phyloP scores from a whole-genome alignment of 2,888 invertebrate genomes.

The Thereva nobilitata region DNA sequence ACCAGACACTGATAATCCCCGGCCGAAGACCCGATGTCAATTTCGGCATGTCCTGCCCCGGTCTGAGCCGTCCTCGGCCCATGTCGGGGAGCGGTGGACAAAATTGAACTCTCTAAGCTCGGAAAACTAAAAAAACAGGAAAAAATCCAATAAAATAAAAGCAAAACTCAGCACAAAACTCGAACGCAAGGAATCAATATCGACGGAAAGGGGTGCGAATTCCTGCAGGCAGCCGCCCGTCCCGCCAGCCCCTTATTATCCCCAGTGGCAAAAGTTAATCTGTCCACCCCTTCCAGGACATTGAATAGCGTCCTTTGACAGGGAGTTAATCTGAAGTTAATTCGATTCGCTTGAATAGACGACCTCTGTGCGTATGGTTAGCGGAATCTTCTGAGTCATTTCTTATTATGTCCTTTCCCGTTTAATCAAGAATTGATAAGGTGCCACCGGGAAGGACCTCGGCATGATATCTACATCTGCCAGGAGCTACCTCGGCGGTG shows the following conservation, averaged over 20 bases:
- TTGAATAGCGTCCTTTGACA: constrained; percentile 36
- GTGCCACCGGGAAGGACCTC: constrained; percentile 12
- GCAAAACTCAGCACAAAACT: constrained; percentile 3
- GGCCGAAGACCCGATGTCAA: constrained; percentile 24
- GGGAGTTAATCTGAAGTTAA: constrained; percentile 42
- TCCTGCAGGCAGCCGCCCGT: not conserved
- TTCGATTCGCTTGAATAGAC: constrained; percentile 40
- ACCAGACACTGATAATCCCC: constrained; percentile 32
- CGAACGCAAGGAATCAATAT: constrained; percentile 27
- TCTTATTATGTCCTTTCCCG: constrained; percentile 35
- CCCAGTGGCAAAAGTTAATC: constrained; percentile 34
- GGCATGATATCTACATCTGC: too few species aligned
- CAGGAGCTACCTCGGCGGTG: too few species aligned
- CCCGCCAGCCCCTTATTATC: constrained; percentile 20
- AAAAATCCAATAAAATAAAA: constrained; percentile 21
- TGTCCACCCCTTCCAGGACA: constrained; percentile 28
- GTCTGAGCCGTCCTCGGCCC: not conserved
- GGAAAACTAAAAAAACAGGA: constrained; percentile 2
- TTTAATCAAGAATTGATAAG: constrained; percentile 36
- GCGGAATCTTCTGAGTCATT: constrained; percentile 38
- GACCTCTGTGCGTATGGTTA: constrained; percentile 23
- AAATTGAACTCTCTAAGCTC: constrained; percentile 10
- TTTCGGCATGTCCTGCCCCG: constrained; percentile 15
- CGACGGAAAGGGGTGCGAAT: constrained; percentile 24
- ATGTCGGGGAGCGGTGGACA: constrained; percentile 2